Conservation (phyloP, 2,113 vertebrate species). For the Canis aureus region DNA sequence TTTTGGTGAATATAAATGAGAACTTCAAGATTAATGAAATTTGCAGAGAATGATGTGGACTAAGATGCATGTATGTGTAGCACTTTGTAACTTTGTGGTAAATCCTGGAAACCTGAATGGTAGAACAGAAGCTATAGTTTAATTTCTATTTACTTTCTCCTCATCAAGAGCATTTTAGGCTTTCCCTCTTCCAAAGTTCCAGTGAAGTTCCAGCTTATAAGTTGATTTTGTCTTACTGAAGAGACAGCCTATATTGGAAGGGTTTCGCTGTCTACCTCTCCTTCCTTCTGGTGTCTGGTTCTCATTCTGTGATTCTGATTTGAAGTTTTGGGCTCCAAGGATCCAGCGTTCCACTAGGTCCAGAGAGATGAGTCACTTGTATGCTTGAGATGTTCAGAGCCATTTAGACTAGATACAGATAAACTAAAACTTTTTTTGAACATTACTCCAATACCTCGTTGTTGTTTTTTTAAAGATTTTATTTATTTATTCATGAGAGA, state of each 20-base stretch:
- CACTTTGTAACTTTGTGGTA: not conserved
- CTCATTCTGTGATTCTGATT: not conserved
- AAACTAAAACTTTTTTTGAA: slow-evolving; percentile 10
- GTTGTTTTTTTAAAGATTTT: no score
- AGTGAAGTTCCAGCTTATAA: not conserved
- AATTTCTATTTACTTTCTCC: not conserved
- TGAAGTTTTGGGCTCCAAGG: not conserved
- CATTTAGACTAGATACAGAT: not conserved
- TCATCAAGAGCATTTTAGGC: not conserved
- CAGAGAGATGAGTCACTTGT: not conserved
- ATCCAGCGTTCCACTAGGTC: not conserved
- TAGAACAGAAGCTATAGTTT: not conserved
- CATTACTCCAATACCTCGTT: not conserved
- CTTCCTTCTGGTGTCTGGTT: not conserved
- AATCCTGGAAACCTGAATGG: not conserved
- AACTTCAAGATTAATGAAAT: slow-evolving; percentile 25
- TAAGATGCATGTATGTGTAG: not conserved
- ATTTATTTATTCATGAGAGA: no score
- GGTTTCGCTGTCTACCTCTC: not conserved
- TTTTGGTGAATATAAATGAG: slow-evolving; percentile 1
- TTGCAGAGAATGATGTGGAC: not conserved
- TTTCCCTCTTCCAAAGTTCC: slow-evolving; percentile 19
- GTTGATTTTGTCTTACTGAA: not conserved
- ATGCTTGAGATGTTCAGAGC: not conserved
- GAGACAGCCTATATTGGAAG: not conserved